Conservation (phyloP, 2,797 vertebrate genomes). For the Sebastes matsubarae region DNA sequence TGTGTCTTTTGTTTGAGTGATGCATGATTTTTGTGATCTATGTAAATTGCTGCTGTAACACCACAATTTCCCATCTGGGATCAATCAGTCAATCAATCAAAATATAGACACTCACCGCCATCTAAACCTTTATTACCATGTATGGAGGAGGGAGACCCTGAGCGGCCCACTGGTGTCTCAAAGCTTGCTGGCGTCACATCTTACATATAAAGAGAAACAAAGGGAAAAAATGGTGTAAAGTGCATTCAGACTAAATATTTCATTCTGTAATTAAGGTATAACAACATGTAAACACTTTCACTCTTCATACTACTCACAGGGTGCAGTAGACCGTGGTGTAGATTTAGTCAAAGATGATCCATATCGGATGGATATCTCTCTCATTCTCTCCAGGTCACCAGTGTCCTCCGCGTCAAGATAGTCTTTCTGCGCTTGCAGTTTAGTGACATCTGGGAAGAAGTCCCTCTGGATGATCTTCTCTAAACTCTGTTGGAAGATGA, state of each 20-base stretch:
- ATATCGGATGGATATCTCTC: conserved; percentile 94
- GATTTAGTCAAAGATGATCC: conserved; percentile 89
- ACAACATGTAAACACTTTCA: not conserved
- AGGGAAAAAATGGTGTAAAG: not conserved
- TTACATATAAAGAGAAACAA: conserved; percentile 49
- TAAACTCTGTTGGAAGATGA: conserved; percentile 80
- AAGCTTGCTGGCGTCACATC: conserved; percentile 95
- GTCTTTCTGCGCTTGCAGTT: conserved; percentile 93
- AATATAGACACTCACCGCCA: conserved; percentile 73
- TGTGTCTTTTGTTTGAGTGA: too few species aligned
- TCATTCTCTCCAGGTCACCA: conserved; percentile 94
- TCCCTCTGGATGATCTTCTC: conserved; percentile 96
- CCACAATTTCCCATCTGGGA: too few species aligned
- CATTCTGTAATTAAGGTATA: not conserved
- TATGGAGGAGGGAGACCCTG: conserved; percentile 76
- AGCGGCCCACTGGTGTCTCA: conserved; percentile 91
- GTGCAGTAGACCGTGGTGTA: conserved; percentile 86
- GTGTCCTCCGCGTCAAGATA: conserved; percentile 96
- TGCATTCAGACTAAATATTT: not conserved
- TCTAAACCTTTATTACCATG: conserved; percentile 77
- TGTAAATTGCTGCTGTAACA: too few species aligned
- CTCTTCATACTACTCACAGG: conserved; percentile 83
- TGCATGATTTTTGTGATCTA: too few species aligned
- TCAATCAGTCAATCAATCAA: not conserved
- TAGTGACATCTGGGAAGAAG: conserved; percentile 96